Evolutionary conservation across 1,140 invertebrate genomes (phyloP).

Genomic region (Cotesia typhae): DNA sequence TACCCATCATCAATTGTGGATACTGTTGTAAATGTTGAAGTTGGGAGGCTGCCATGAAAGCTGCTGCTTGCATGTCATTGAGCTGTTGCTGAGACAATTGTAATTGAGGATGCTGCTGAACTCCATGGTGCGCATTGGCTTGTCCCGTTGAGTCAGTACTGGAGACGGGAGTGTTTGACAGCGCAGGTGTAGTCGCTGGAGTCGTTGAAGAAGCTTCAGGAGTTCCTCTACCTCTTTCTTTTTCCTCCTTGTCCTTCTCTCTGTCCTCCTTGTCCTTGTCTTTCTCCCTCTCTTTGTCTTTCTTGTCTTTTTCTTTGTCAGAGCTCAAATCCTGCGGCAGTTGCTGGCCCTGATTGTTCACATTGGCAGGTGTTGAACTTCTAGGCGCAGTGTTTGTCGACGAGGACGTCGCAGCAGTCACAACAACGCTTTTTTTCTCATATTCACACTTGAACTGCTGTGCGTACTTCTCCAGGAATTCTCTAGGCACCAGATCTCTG

Average conservation of each 20-base stretch:
- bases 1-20: slow-evolving; percentile 68
- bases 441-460: slow-evolving; percentile 89
- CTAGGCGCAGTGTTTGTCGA: slow-evolving; percentile 69
- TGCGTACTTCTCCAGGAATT: slow-evolving; percentile 90
- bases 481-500: slow-evolving; percentile 86
- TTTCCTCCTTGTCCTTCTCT: slow-evolving; percentile 58
- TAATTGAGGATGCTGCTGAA: slow-evolving; percentile 29
- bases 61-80: slow-evolving; percentile 82
- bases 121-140: slow-evolving; percentile 62
- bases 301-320: slow-evolving; percentile 64
- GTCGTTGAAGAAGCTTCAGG: slow-evolving; percentile 70
- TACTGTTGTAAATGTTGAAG: slow-evolving; percentile 78
- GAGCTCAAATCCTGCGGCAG: slow-evolving; percentile 56
- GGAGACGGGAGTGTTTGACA: slow-evolving; percentile 68
- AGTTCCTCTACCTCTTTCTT: slow-evolving; percentile 59
- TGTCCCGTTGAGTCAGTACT: slow-evolving; percentile 69
- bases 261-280: slow-evolving; percentile 67
- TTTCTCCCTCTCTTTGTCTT: slow-evolving; percentile 63
- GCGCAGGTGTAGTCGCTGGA: slow-evolving; percentile 73
- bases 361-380: slow-evolving; percentile 66
- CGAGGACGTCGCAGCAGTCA: slow-evolving; percentile 71
- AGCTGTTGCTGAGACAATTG: slow-evolving; percentile 44
- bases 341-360: neutral
- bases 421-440: slow-evolving; percentile 80
- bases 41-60: slow-evolving; percentile 81